phyloP scores from a whole-genome alignment of 2,888 invertebrate genomes.

The Drosophila fungiperda region DNA sequence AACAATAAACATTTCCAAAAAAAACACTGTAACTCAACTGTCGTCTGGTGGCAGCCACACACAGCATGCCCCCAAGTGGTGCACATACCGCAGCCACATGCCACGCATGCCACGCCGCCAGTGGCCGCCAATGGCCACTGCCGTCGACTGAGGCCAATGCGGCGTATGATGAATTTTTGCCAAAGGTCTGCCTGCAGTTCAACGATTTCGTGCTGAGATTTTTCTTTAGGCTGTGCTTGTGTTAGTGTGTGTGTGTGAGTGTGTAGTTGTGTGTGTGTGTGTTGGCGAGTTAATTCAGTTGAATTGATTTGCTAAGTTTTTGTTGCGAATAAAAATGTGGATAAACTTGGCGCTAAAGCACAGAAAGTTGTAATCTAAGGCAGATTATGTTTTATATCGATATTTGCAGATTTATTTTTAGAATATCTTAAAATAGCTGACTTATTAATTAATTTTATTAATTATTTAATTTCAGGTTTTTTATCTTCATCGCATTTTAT shows the following conservation, averaged over 20 bases:
- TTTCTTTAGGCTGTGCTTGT: conserved; percentile 17
- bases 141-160: conserved; percentile 66
- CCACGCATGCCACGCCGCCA: conserved; percentile 58
- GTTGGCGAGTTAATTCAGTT: conserved; percentile 30
- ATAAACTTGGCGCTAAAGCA: neutral
- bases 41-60: conserved; percentile 51
- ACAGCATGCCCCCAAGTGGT: conserved; percentile 34
- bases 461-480: neutral
- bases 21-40: conserved; percentile 36
- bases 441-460: neutral
- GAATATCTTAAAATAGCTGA: neutral
- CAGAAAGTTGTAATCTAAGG: neutral
- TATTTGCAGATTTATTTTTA: neutral
- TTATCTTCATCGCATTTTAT: no score
- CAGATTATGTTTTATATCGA: no score
- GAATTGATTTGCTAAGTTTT: conserved; percentile 13
- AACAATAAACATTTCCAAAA: conserved; percentile 16
- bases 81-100: conserved; percentile 60
- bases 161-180: conserved; percentile 75
- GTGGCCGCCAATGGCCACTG: conserved; percentile 24
- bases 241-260: conserved; percentile 6
- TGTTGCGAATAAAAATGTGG: neutral
- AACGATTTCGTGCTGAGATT: conserved; percentile 43
- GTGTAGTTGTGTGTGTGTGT: neutral
- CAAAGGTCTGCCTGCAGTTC: conserved; percentile 33